These are phyloP conservation scores for Proteles cristata DNA, from an alignment of 2,113 vertebrate species.

Conservation along the genomic window DNA sequence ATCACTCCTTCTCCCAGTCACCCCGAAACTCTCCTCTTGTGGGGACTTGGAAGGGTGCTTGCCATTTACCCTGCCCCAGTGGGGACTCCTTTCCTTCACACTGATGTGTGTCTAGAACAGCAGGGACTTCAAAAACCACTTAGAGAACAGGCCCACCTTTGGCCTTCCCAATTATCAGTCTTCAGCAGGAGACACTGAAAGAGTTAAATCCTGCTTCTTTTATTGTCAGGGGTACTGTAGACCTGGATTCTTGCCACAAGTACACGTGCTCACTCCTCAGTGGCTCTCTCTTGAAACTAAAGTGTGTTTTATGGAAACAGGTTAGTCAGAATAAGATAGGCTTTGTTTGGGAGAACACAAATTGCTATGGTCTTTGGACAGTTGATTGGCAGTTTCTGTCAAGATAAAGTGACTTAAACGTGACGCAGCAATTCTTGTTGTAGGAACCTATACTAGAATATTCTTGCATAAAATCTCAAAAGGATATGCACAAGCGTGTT, in stretches of 20 bases:
- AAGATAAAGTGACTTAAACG: background rate
- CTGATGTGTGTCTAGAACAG: background rate
- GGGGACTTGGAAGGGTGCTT: no score
- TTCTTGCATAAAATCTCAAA: background rate
- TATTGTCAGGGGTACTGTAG: background rate
- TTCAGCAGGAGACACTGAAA: background rate
- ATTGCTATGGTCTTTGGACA: background rate
- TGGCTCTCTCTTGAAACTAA: constrained; percentile 5
- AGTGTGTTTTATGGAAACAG: background rate
- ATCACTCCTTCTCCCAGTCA: no score
- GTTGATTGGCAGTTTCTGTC: background rate
- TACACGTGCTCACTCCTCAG: background rate
- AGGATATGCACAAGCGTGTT: no score
- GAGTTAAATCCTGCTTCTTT: background rate
- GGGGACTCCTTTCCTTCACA: background rate
- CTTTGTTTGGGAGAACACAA: background rate
- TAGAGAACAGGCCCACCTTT: background rate
- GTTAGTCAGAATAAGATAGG: background rate
- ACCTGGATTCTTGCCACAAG: background rate
- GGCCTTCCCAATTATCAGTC: background rate
- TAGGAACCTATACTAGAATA: background rate
- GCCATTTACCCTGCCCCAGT: background rate
- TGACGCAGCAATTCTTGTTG: background rate
- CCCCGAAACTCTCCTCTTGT: no score
- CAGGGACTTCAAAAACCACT: background rate